Conservation (phyloP, 2,113 vertebrate genomes). For the Paracanthobrama guichenoti region DNA sequence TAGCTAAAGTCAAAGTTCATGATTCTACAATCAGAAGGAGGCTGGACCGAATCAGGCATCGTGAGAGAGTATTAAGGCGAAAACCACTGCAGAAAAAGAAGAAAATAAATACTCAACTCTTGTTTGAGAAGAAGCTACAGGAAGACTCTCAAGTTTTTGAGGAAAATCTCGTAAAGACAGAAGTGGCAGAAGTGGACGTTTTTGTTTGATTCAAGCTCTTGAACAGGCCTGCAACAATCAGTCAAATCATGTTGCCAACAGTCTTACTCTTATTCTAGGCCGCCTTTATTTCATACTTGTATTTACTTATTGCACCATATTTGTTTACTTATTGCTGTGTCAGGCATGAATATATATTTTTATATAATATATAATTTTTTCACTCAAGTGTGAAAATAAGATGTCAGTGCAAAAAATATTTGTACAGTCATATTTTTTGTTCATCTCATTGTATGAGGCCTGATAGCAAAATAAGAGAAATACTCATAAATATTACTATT, state of each 20-base stretch:
- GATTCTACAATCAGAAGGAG: slow-evolving; percentile 8
- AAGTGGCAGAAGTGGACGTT: slow-evolving; percentile 22
- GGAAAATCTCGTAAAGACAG: not conserved
- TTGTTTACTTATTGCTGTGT: not conserved
- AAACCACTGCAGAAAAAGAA: not conserved
- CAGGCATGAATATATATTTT: not conserved
- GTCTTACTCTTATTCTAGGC: not conserved
- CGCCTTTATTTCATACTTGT: not conserved
- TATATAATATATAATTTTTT: not conserved
- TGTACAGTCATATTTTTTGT: not conserved
- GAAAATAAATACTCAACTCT: not conserved
- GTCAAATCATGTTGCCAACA: not conserved
- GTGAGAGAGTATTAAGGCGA: not conserved
- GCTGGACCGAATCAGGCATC: not conserved
- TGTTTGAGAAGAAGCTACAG: not conserved
- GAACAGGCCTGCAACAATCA: not conserved
- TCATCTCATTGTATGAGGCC: not conserved
- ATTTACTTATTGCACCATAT: not conserved
- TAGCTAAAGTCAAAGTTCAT: slow-evolving; percentile 16
- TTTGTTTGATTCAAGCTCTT: not conserved
- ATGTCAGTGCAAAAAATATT: not conserved
- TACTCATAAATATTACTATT: not conserved
- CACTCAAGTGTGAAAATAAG: not conserved
- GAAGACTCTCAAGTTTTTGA: not conserved
- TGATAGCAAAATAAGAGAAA: not conserved